A percentile compares a stretch with the other conserved stretches of the same genome.
Conservation (phyloP, 2,888 invertebrate genomes). For the Hanleya hanleyi region DNA sequence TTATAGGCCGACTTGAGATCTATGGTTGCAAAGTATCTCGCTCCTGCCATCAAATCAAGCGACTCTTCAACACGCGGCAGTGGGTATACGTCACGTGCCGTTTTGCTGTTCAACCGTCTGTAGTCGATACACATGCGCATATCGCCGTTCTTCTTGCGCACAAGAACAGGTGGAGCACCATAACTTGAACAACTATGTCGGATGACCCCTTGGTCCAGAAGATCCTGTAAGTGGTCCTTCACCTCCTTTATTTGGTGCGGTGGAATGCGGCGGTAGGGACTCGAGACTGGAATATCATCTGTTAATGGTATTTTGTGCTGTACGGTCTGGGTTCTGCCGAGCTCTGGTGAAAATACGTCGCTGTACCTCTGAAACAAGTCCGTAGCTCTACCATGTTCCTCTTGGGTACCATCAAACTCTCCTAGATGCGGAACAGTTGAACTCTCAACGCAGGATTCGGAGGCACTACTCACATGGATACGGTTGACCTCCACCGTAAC, state of each 20-base stretch:
- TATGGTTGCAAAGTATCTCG: constrained; percentile 26
- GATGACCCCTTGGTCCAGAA: constrained; percentile 15
- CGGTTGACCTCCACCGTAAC: neutral
- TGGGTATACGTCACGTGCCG: too few relatives aligned
- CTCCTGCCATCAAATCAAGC: constrained; percentile 29
- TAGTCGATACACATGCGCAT: constrained; percentile 32
- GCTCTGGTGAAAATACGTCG: constrained; percentile 14
- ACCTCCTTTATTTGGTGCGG: constrained; percentile 16
- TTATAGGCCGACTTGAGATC: constrained; percentile 17
- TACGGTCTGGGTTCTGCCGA: neutral
- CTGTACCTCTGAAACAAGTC: constrained; percentile 2
- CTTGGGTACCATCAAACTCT: too few relatives aligned
- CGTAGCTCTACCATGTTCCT: too few relatives aligned
- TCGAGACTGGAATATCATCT: constrained; percentile 8
- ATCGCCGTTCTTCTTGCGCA: constrained; percentile 37
- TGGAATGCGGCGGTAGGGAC: constrained; percentile 23
- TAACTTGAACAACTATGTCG: constrained; percentile 19
- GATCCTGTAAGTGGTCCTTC: constrained; percentile 16
- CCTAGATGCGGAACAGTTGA: too few relatives aligned
- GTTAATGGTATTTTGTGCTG: constrained; percentile 7
- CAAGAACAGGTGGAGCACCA: constrained; percentile 41
- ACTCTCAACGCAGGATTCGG: too few relatives aligned
- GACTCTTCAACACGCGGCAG: too few relatives aligned
- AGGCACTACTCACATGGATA: neutral
- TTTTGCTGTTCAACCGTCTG: constrained; percentile 34